Evolutionary conservation across 2,113 vertebrate species (phyloP), one percentile per base, ranked within the genome.

Genomic region (Sceloporus undulatus): DNA sequence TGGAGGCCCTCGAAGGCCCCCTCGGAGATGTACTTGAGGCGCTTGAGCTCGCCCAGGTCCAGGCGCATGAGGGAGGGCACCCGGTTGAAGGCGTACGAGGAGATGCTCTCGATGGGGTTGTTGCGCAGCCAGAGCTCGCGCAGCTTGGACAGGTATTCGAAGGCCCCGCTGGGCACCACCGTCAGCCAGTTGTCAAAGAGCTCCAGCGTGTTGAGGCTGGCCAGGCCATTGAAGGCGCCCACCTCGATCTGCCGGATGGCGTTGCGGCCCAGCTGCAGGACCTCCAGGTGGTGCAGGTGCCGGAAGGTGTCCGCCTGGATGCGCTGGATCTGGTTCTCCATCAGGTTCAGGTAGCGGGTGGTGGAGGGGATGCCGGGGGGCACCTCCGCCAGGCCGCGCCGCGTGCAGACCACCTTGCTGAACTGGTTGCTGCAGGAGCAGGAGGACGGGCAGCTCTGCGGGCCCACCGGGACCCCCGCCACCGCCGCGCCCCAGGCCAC

Each of bases 81-180:
- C 2, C 99, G 97, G 96, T 99, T 99, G 96, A 99, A 99, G 94
- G 98, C 98, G 42, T 99, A 98, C 2, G 98, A 98, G 18, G 99
- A 98, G 95, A 99, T 99, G 97, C 98, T 99, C 92, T 99, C 99
- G 87, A 99, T 99, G 91, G 98, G 98, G 96, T 99, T 99, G 97
- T 98, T 99, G 92, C 98, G 97, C 89, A 99, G 93, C 99, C 99
- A 99, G 89, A 99, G 96, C 95, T 99, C 99, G 93, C 99, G 96
- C 91, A 99, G 97, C 94, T 99, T 99, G 95, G 98, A 99, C 87
- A 99, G 97, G 96, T 99, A 99, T 94, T 99, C 99, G 75, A 99
- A 99, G 93, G 99, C 99, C 82, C 99, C 99, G 56, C 99, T 99
- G 85, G 99, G 99, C 92, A 99, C 98, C 92, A 99, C 98, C 0